Base-by-base conservation (phyloP, 2,797 vertebrate genomes). In the Oryzias sinensis region DNA sequence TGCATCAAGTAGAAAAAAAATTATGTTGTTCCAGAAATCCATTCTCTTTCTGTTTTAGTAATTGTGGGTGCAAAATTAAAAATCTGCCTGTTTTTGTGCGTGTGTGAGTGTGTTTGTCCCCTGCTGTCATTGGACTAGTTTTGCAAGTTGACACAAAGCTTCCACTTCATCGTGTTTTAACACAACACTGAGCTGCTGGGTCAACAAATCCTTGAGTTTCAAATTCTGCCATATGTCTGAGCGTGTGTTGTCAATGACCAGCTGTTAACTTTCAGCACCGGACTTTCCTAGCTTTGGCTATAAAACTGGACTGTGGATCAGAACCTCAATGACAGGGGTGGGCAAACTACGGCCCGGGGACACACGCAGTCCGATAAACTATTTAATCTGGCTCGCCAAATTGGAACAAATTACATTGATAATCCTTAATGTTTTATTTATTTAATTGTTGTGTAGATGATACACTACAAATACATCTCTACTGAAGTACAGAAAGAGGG, bases 151-250 rank as follows among this genome's bases (percentile, higher is more conserved):
- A 87, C 16, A 41, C 51, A 68, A 57, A 72, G 76, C 49, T 65
- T 65, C 76, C 66, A 80, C 69, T 69, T 85, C 71, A 2, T 59
- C 2, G 18, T 74, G 76, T 83, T 84, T 86, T 81, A 79, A 79
- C 76, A 73, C 68, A 72, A 82, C 82, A 61, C 76, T 66, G 62
- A 22, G 56, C 61, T 71, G 77, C 83, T 72, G 62, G 75, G 82
- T 85, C 77, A 83, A 84, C 80, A 86, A 65, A 84, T 75, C 59
- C 61, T 67, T 63, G 74, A 74, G 68, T 68, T 82, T 74, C 68
- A 83, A 80, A 82, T 65, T 80, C 74, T 71, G 70, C 84, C 88
- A 89, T 88, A 84, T 87, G 87, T 85, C 80, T 52, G 22, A 68
- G 78, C 82, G 82, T 82, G 80, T 86, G 81, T 82, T 88, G 58